These are phyloP conservation scores for Noctua pronuba DNA, from an alignment of 2,888 invertebrate species.

Conservation along the genomic window DNA sequence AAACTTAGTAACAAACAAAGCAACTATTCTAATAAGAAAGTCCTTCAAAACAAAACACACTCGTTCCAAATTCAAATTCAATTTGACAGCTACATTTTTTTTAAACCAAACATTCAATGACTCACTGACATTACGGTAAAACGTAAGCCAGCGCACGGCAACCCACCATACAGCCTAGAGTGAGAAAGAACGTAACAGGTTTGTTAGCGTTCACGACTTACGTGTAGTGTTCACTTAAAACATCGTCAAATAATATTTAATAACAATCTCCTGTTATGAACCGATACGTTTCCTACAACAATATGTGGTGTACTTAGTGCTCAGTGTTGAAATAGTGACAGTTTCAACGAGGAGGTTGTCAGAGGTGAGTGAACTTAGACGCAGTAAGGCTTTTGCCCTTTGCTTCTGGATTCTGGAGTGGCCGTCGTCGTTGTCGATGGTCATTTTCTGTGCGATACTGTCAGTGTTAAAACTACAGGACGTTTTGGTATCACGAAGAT, in stretches of 20 bases:
- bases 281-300: conserved; percentile 70
- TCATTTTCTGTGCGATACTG: conserved; percentile 55
- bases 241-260: conserved; percentile 80
- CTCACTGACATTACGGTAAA: conserved; percentile 59
- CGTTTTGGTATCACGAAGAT: background rate
- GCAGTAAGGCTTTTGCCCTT: conserved; percentile 80
- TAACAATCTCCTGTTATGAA: conserved; percentile 80
- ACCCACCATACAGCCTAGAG: conserved; percentile 75
- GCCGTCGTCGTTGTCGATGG: conserved; percentile 51
- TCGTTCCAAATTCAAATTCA: conserved; percentile 48
- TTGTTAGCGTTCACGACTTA: conserved; percentile 76
- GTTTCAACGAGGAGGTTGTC: conserved; percentile 66
- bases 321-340: conserved; percentile 73
- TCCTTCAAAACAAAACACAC: conserved; percentile 14
- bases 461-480: conserved; percentile 35
- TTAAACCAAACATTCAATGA: conserved; percentile 25
- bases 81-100: conserved; percentile 38
- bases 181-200: conserved; percentile 85
- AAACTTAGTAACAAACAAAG: conserved; percentile 10
- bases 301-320: conserved; percentile 71
- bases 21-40: background rate
- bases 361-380: conserved; percentile 84
- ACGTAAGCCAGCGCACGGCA: conserved; percentile 69
- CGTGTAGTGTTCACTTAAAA: conserved; percentile 79
- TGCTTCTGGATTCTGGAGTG: conserved; percentile 72